A percentile compares a stretch with the other conserved stretches of the same genome.
phyloP scores from a whole-genome alignment of 2,888 invertebrate species.

The Eudemis profundana region DNA sequence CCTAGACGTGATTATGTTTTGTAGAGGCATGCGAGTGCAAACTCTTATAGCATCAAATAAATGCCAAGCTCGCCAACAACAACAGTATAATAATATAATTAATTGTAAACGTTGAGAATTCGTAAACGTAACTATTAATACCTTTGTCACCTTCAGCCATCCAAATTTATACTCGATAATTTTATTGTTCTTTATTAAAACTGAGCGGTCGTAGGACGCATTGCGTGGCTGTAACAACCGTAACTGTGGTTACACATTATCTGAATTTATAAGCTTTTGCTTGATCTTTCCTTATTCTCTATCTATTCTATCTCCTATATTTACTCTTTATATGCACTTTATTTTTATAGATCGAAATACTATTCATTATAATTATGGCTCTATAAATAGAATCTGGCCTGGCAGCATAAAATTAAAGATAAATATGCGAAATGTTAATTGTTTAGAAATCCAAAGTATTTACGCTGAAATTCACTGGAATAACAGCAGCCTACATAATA shows the following conservation, averaged over 20 bases:
- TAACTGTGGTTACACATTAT: no score
- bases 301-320: no score
- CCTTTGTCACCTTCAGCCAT: neutral
- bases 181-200: constrained; percentile 22
- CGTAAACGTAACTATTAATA: constrained; percentile 43
- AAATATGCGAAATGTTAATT: neutral
- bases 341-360: no score
- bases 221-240: no score
- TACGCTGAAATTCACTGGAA: neutral
- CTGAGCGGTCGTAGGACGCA: no score
- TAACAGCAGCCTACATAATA: constrained; percentile 8
- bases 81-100: constrained; percentile 24
- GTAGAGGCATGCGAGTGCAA: neutral
- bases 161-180: constrained; percentile 9
- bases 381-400: no score
- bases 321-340: no score
- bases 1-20: constrained; percentile 7
- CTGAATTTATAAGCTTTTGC: no score
- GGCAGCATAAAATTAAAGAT: no score
- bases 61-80: constrained; percentile 15
- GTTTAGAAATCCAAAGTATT: neutral
- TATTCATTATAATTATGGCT: no score
- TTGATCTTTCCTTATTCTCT: no score
- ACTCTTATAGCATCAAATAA: constrained; percentile 17
- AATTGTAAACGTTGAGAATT: constrained; percentile 51